Percentiles rank a stretch among this genome's conserved stretches.
These are phyloP conservation scores for Cantharis rufa DNA, from an alignment of 2,888 invertebrate species.

Conservation along the genomic window DNA sequence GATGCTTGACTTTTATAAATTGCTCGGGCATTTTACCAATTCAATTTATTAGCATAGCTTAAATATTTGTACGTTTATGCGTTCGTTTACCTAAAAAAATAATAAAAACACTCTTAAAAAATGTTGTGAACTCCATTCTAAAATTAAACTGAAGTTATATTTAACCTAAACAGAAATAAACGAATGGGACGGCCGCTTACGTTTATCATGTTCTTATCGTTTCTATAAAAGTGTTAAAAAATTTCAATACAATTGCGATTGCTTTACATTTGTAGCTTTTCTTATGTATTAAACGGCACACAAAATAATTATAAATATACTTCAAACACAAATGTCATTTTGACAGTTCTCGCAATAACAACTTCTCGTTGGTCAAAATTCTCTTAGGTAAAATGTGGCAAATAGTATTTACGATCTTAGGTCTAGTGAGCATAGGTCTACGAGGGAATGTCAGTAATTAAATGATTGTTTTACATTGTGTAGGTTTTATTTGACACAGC, in stretches of 20 bases:
- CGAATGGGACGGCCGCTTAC: not conserved
- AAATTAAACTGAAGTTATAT: not conserved
- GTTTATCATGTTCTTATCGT: not conserved
- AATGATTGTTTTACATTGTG: not conserved
- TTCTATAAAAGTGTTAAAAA: not conserved
- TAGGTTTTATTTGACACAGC: too few relatives aligned
- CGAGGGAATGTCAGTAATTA: not conserved
- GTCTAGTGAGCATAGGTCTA: not conserved
- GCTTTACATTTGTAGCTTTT: not conserved
- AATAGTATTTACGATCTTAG: not conserved
- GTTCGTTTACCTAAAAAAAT: not conserved
- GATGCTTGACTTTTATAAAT: slow-evolving; percentile 68
- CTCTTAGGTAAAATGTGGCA: not conserved
- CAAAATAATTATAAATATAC: slow-evolving; percentile 10
- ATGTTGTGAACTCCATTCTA: not conserved
- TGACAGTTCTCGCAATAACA: slow-evolving; percentile 10
- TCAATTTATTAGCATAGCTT: not conserved
- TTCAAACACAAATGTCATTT: slow-evolving; percentile 1
- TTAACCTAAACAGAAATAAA: slow-evolving; percentile 1
- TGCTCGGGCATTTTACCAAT: slow-evolving; percentile 64
- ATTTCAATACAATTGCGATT: not conserved
- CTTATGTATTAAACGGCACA: not conserved
- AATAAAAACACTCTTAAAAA: not conserved
- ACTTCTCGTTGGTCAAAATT: not conserved
- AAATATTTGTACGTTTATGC: not conserved